Evolutionary conservation across 2,113 vertebrate species (phyloP), one percentile per base, ranked within the genome.

Genomic region (Cryptomyrus ogoouensis): DNA sequence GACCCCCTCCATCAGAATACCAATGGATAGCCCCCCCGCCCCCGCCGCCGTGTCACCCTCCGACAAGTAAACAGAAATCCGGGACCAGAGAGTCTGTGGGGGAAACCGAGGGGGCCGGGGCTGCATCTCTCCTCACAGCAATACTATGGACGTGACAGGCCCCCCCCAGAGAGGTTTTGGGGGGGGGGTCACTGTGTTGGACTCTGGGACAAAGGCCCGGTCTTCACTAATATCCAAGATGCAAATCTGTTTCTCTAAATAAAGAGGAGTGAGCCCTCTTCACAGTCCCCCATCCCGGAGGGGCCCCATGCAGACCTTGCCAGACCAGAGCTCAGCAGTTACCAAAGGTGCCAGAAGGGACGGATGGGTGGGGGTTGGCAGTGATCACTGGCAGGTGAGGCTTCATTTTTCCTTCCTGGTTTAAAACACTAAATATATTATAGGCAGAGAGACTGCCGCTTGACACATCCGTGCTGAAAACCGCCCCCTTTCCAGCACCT

Each of bases 1-100:
- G 94, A 98, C 97, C 93, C 92, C 90, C 92, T 92, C 93, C 13
- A 95, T 94, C 93, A 89, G 97, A 97, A 98, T 94, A 97, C 96
- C 96, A 98, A 98, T 98, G 95, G 94, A 91, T 91, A 93, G 92
- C 93, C 92, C 91, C 80, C 74, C 35, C 6, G 93, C 92, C 94
- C 94, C 94, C 93, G 90, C 35, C 47, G 90, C 88, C 92, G 92
- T 94, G 94, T 92, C 89, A 93, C 74, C 84, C 91, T 95, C 94
- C 91, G 93, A 94, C 94, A 90, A 96, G 96, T 95, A 94, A 94
- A 94, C 96, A 96, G 96, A 70, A 96, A 95, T 95, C 94, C 94
- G 90, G 88, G 95, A 90, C 80, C 88, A 52, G 91, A 24, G 24
- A 27, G 9, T 27, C n/a, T n/a, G 9, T 27, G 58, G 31, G 74